Evolutionary conservation across 2,888 invertebrate genomes (phyloP).

Genomic region (Tiphia femorata): DNA sequence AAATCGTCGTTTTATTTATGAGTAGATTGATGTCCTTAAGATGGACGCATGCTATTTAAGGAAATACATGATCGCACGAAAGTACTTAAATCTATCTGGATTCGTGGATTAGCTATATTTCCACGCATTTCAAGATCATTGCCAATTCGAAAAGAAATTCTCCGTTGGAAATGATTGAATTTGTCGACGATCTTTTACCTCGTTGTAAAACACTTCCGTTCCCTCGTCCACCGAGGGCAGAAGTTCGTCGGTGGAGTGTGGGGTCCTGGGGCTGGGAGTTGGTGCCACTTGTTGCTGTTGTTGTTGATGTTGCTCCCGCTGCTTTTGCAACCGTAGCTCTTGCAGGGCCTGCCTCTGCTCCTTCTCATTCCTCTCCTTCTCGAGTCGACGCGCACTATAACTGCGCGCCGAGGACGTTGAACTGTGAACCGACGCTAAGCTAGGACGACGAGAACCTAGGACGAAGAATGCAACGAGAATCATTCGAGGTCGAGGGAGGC

Average conservation of each 20-base stretch:
- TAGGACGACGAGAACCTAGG: conserved; percentile 92
- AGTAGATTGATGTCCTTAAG: too few species aligned
- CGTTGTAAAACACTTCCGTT: conserved; percentile 75
- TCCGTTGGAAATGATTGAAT: too few species aligned
- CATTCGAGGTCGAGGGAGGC: not conserved
- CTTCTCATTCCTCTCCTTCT: conserved; percentile 85
- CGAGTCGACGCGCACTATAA: conserved; percentile 84
- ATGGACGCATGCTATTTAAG: too few species aligned
- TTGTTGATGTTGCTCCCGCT: conserved; percentile 74
- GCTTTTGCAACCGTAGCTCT: conserved; percentile 77
- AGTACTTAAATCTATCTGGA: too few species aligned
- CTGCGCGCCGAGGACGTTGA: conserved; percentile 86
- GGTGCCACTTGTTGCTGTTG: conserved; percentile 71
- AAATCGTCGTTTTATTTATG: too few species aligned
- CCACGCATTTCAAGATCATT: too few species aligned
- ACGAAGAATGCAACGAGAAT: too few species aligned
- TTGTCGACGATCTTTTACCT: conserved; percentile 54
- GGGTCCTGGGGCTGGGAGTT: conserved; percentile 84
- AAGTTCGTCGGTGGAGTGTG: conserved; percentile 87
- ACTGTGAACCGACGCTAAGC: conserved; percentile 88
- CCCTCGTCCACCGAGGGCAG: conserved; percentile 85
- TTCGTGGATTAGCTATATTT: too few species aligned
- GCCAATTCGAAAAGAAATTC: too few species aligned
- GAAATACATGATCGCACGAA: too few species aligned
- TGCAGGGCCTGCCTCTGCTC: conserved; percentile 84